phyloP scores from a whole-genome alignment of 1,140 invertebrate genomes.

The Drosophila tristis region DNA sequence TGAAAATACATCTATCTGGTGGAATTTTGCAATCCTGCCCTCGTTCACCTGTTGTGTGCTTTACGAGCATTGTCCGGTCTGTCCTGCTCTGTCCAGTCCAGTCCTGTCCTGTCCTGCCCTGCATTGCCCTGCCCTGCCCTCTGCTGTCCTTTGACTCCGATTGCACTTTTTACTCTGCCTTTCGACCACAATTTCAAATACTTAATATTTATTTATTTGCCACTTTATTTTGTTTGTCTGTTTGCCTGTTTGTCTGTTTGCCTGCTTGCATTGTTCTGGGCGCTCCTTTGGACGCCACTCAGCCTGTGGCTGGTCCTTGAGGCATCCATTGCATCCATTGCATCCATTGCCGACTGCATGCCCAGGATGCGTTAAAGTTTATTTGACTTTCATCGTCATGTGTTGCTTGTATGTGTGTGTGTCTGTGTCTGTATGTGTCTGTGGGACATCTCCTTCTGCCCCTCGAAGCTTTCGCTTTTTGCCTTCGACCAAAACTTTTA shows the following conservation, averaged over 20 bases:
- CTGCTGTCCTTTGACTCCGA: background rate
- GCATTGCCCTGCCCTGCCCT: background rate
- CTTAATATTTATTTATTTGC: constrained; percentile 79
- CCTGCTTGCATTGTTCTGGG: constrained; percentile 27
- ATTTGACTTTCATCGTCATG: constrained; percentile 52
- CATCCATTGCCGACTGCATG: no score
- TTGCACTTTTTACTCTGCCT: constrained; percentile 39
- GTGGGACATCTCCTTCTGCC: background rate
- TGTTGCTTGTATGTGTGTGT: constrained; percentile 27
- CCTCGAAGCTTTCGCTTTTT: constrained; percentile 29
- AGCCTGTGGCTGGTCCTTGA: background rate
- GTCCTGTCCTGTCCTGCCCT: no score
- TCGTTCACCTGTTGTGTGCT: no score
- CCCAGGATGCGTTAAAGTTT: constrained; percentile 36
- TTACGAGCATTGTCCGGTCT: no score
- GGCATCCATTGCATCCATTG: constrained; percentile 1
- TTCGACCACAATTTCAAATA: constrained; percentile 63
- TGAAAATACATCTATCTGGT: no score
- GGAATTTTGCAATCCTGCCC: no score
- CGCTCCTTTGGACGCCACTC: background rate
- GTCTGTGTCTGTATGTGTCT: background rate
- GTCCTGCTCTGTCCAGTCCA: background rate
- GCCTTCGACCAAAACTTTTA: constrained; percentile 33
- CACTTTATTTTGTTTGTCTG: constrained; percentile 46
- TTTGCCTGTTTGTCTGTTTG: background rate